phyloP scores from a whole-genome alignment of 2,797 vertebrate genomes.

The Chelonia mydas region DNA sequence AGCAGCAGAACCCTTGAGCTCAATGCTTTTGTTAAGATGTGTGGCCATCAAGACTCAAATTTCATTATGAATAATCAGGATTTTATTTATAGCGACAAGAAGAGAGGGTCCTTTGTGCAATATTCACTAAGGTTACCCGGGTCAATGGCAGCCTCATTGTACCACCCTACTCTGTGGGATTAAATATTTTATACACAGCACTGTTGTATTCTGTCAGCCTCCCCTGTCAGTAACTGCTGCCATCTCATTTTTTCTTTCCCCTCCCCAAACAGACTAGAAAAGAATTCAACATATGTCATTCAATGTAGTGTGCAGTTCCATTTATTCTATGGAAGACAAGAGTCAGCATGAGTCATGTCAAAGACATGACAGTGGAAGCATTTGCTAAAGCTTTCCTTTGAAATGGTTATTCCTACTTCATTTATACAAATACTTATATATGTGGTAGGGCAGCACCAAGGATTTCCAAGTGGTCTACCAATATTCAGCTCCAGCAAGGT shows the following conservation, averaged over 20 bases:
- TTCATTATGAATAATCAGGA: slow-evolving; percentile 59
- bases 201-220: slow-evolving; percentile 33
- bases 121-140: slow-evolving; percentile 66
- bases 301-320: neutral
- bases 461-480: neutral
- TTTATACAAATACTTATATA: neutral
- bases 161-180: slow-evolving; percentile 63
- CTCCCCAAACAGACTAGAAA: neutral
- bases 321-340: neutral
- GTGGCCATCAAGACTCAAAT: slow-evolving; percentile 38
- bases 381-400: neutral
- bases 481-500: neutral
- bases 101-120: slow-evolving; percentile 64
- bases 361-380: slow-evolving; percentile 16
- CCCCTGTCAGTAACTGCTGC: slow-evolving; percentile 46
- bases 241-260: slow-evolving; percentile 53
- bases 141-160: slow-evolving; percentile 70
- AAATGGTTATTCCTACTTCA: neutral
- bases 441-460: neutral
- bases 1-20: neutral
- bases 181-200: slow-evolving; percentile 68
- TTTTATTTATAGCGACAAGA: slow-evolving; percentile 75
- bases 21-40: slow-evolving; percentile 13
- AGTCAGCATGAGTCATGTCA: slow-evolving; percentile 5
- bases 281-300: slow-evolving; percentile 38